Percentiles rank a stretch among this genome's conserved stretches.
Evolutionary conservation across 2,113 vertebrate species (phyloP).

Genomic region (Crocuta crocuta): DNA sequence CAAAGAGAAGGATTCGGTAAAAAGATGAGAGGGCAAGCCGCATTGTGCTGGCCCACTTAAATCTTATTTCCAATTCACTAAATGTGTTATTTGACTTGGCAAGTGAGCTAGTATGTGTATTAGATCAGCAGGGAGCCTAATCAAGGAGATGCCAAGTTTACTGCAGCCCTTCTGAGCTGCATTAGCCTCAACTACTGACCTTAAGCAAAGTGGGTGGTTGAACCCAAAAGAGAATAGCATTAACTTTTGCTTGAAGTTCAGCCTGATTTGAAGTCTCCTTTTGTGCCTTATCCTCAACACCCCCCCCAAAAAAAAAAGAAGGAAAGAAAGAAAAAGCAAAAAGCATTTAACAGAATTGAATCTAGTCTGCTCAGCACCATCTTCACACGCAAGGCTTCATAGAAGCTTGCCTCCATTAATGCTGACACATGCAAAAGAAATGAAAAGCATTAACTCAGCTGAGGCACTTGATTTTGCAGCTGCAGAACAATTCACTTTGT

Average conservation of each 20-base stretch:
- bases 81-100: constrained; percentile 99
- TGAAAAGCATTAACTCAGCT: constrained; percentile 91
- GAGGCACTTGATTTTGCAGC: constrained; percentile 90
- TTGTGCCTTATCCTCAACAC: constrained; percentile 83
- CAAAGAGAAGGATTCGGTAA: constrained; percentile 92
- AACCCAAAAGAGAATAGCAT: constrained; percentile 92
- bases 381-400: constrained; percentile 89
- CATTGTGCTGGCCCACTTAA: constrained; percentile 96
- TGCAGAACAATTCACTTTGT: constrained; percentile 89
- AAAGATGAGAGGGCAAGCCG: constrained; percentile 93
- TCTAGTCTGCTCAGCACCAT: constrained; percentile 91
- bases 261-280: constrained; percentile 90
- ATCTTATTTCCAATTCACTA: constrained; percentile 97
- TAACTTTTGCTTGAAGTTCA: constrained; percentile 95
- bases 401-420: constrained; percentile 89
- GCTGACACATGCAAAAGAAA: constrained; percentile 92
- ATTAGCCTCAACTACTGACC: constrained; percentile 95
- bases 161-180: constrained; percentile 92
- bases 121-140: constrained; percentile 94
- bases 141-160: constrained; percentile 95
- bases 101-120: constrained; percentile 94
- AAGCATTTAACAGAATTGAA: constrained; percentile 90
- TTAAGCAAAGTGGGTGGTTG: constrained; percentile 97
- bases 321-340: constrained; percentile 66
- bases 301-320: constrained; percentile 9